phyloP scores from a whole-genome alignment of 2,113 vertebrate genomes.

The Lepus timidus region DNA sequence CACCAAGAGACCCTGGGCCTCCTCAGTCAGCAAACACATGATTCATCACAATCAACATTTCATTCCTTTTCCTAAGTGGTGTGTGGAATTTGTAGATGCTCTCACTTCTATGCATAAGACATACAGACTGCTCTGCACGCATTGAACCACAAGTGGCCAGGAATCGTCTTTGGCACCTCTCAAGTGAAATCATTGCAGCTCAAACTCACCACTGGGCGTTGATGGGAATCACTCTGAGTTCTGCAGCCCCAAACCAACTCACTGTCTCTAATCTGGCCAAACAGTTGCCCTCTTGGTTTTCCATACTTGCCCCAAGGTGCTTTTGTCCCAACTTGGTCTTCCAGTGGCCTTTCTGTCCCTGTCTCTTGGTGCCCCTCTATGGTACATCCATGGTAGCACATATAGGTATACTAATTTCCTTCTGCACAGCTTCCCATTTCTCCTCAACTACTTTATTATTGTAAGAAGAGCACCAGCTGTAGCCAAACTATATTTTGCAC shows the following conservation, averaged over 20 bases:
- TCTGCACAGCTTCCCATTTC: not conserved
- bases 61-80: not conserved
- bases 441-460: not conserved
- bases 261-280: not conserved
- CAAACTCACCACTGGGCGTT: not conserved
- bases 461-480: not conserved
- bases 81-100: not conserved
- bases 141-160: not conserved
- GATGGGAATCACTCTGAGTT: not conserved
- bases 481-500: not conserved
- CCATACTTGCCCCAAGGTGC: not conserved
- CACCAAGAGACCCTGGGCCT: not conserved
- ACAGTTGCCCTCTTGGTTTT: not conserved
- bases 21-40: not conserved
- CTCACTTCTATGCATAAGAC: not conserved
- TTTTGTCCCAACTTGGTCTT: rapidly evolving
- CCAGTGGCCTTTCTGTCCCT: not conserved
- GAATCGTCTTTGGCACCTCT: not conserved
- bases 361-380: not conserved
- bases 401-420: not conserved
- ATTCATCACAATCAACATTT: not conserved
- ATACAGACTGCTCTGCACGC: not conserved
- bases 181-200: not conserved
- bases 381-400: not conserved
- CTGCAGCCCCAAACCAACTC: not conserved